Percentiles rank a stretch among this genome's conserved stretches.
Conservation (phyloP, 2,888 invertebrate species). For the Sympetrum striolatum region DNA sequence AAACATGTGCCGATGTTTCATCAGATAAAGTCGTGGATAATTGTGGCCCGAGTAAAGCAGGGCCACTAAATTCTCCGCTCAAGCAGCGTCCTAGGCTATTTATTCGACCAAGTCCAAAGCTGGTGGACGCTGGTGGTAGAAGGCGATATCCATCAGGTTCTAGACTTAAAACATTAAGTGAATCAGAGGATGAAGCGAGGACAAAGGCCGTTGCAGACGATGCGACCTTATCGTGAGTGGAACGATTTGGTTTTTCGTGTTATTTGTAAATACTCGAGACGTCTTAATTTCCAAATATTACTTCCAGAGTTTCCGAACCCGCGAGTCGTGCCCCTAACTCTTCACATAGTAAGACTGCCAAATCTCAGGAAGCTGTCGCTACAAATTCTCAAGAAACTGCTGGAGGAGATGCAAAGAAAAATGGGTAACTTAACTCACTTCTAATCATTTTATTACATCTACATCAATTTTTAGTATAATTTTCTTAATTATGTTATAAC, state of each 20-base stretch:
- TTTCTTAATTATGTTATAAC: no score
- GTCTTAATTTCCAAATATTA: not conserved
- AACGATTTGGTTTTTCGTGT: not conserved
- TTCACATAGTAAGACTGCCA: not conserved
- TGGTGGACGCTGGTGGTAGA: not conserved
- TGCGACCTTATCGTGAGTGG: not conserved
- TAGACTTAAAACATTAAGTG: constrained; percentile 12
- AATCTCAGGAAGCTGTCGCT: not conserved
- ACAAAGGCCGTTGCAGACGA: not conserved
- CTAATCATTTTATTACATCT: not conserved
- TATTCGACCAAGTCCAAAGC: constrained; percentile 11
- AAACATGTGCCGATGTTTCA: not conserved
- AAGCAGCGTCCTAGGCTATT: not conserved
- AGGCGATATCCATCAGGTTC: not conserved
- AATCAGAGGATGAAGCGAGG: not conserved
- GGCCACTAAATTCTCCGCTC: not conserved
- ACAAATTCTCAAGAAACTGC: not conserved
- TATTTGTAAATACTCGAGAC: not conserved
- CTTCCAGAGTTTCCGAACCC: not conserved
- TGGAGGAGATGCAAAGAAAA: not conserved
- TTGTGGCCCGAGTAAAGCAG: not conserved
- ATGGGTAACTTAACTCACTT: not conserved
- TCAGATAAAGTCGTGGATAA: not conserved
- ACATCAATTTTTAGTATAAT: no score
- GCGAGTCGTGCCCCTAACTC: not conserved